Conservation (phyloP, 2,888 invertebrate species). For the Trypoxylon attenuatum region DNA sequence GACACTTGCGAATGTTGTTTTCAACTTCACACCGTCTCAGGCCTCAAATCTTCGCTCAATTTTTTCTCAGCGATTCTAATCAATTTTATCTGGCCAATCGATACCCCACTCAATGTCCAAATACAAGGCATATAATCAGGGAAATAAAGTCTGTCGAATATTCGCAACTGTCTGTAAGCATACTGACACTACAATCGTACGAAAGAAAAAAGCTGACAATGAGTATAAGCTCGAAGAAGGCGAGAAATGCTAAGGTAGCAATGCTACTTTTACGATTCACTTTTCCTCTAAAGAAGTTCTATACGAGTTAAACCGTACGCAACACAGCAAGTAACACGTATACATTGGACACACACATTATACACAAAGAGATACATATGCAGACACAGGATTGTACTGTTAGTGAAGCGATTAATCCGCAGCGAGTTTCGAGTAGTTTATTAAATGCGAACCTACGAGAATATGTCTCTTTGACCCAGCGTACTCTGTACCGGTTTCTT, state of each 20-base stretch:
- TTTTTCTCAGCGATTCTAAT: not conserved
- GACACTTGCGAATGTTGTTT: slow-evolving; percentile 5
- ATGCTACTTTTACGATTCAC: slow-evolving; percentile 35
- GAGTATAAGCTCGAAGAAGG: too few species aligned
- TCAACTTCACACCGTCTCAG: too few species aligned
- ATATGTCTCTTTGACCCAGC: slow-evolving; percentile 26
- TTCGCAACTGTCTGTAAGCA: too few species aligned
- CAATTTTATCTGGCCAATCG: not conserved
- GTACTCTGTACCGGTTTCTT: slow-evolving; percentile 30
- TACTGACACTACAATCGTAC: too few species aligned
- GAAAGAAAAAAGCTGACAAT: slow-evolving; percentile 3
- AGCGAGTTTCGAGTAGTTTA: slow-evolving; percentile 26
- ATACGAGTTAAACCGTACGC: slow-evolving; percentile 27
- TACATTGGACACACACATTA: slow-evolving; percentile 4
- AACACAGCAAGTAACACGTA: too few species aligned
- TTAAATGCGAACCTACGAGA: slow-evolving; percentile 28
- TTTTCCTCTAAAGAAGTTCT: slow-evolving; percentile 32
- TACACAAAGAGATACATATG: not conserved
- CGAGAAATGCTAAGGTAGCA: too few species aligned
- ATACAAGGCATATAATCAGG: too few species aligned
- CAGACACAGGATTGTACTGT: slow-evolving; percentile 18
- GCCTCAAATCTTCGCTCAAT: not conserved
- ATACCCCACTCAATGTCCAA: not conserved
- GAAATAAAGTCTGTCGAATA: too few species aligned
- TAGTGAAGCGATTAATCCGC: slow-evolving; percentile 17